phyloP scores from a whole-genome alignment of 2,113 vertebrate species.

The Vidua macroura region DNA sequence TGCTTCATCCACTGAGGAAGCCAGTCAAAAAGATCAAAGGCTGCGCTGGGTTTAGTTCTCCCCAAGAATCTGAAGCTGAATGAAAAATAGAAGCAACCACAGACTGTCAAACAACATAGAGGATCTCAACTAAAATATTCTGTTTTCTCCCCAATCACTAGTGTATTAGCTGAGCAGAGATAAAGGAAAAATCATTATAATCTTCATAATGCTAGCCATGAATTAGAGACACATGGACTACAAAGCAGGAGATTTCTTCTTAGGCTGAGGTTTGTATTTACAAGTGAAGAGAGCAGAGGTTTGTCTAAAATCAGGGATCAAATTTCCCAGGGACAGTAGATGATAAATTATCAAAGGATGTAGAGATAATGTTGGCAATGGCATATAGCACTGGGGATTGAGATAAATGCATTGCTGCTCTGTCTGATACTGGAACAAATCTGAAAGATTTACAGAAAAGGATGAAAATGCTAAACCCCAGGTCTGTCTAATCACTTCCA shows the following conservation, averaged over 20 bases:
- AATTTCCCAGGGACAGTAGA: background rate
- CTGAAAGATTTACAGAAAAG: background rate
- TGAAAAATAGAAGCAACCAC: slow-evolving; percentile 45
- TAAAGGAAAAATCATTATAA: slow-evolving; percentile 39
- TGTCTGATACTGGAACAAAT: slow-evolving; percentile 10
- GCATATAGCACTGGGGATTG: background rate
- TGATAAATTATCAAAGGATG: slow-evolving; percentile 15
- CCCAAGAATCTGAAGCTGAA: slow-evolving; percentile 25
- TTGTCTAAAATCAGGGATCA: slow-evolving; percentile 36
- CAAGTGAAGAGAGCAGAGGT: background rate
- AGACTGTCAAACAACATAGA: slow-evolving; percentile 19
- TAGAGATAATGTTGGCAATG: slow-evolving; percentile 17
- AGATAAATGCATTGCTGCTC: slow-evolving; percentile 31
- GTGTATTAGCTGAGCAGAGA: background rate
- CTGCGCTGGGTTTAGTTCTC: background rate
- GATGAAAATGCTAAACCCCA: slow-evolving; percentile 1
- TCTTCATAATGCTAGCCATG: slow-evolving; percentile 24
- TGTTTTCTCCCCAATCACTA: slow-evolving; percentile 10
- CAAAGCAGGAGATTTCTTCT: background rate
- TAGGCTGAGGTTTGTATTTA: slow-evolving; percentile 2
- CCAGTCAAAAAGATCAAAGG: slow-evolving; percentile 53
- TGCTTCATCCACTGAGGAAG: slow-evolving; percentile 26
- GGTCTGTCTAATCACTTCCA: slow-evolving; percentile 10
- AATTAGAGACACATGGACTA: slow-evolving; percentile 2
- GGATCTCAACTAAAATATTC: slow-evolving; percentile 28